Evolutionary conservation across 1,140 invertebrate species (phyloP), one percentile per base, ranked within the genome.

Genomic region (Drosophila carrolli): DNA sequence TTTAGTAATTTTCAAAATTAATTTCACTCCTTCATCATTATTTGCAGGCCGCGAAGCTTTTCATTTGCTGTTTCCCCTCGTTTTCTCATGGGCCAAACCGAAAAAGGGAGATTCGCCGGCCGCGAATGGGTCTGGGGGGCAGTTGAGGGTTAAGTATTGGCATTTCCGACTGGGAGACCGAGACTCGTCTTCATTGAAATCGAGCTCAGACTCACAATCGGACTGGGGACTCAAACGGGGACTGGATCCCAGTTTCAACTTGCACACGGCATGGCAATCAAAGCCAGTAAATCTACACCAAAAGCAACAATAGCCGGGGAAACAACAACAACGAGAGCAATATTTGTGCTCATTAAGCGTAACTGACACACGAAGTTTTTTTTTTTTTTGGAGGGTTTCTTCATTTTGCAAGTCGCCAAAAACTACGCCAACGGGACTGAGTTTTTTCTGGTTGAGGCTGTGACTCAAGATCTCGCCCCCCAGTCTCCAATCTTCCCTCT

Each of bases 271-370:
- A 78, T 46, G 66, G 75, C 82, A 86, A 88, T 88, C 82, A 82
- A 82, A 88, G 70, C 75, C 62, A 82, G 74, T 63, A 88, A 86
- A 88, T 88, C 78, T 88, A 75, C 83, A 88, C 65, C 78, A 71
- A 60, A 70, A 88, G 57, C 65, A 62, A 68, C 37, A 68, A 61
- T 58, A 74, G 51, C 65, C 55, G 46, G 66, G 78, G 41, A 50
- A 67, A 55, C 67, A 60, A 54, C 76, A 77, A 47, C 84, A 88
- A 88, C 77, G 73, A 78, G 84, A 89, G 84, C 84, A 89, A 84
- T 88, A 83, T 88, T 80, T 89, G 84, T 88, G 84, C 84, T 88
- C 84, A 88, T 89, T 89, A 89, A 89, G 84, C 84, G 84, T 88
- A 88, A 88, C 84, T 88, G 84, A 88, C 84, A 88, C 84, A 88